Evolutionary conservation across 2,888 invertebrate species (phyloP).

Genomic region (Hyalella azteca): DNA sequence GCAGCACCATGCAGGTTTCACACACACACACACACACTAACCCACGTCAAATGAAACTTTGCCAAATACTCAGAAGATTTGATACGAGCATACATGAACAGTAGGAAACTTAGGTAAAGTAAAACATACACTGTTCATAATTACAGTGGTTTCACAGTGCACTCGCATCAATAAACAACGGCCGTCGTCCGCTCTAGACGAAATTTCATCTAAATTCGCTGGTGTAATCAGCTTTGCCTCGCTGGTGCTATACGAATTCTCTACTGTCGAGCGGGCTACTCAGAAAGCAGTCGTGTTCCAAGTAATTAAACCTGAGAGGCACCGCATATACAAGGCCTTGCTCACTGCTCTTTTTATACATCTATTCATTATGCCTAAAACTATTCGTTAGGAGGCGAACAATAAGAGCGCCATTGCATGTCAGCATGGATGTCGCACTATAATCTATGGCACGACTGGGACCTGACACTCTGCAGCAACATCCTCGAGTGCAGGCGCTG

Average conservation of each 20-base stretch:
- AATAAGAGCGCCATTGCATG: constrained; percentile 7
- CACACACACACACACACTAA: too few relatives aligned
- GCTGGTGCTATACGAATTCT: not conserved
- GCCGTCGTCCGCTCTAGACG: not conserved
- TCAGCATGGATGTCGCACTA: constrained; percentile 26
- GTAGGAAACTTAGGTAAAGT: too few relatives aligned
- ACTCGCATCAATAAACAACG: not conserved
- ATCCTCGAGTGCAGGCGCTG: not conserved
- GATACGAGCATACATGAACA: too few relatives aligned
- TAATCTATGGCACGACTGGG: not conserved
- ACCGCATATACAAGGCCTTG: constrained; percentile 15
- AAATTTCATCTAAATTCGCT: not conserved
- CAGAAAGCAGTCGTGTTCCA: constrained; percentile 13
- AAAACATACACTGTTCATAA: too few relatives aligned
- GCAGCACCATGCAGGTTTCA: too few relatives aligned
- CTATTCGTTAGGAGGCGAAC: constrained; percentile 36
- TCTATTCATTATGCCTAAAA: too few relatives aligned
- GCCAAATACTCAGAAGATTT: too few relatives aligned
- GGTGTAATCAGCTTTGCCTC: not conserved
- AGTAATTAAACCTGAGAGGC: constrained; percentile 32
- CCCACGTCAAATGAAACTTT: too few relatives aligned
- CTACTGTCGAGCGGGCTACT: not conserved
- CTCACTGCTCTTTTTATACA: constrained; percentile 30
- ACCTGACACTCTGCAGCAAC: constrained; percentile 18
- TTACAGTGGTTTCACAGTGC: not conserved